These are phyloP conservation scores for Engystomops pustulosus DNA, from an alignment of 2,113 vertebrate species.

Conservation along the genomic window DNA sequence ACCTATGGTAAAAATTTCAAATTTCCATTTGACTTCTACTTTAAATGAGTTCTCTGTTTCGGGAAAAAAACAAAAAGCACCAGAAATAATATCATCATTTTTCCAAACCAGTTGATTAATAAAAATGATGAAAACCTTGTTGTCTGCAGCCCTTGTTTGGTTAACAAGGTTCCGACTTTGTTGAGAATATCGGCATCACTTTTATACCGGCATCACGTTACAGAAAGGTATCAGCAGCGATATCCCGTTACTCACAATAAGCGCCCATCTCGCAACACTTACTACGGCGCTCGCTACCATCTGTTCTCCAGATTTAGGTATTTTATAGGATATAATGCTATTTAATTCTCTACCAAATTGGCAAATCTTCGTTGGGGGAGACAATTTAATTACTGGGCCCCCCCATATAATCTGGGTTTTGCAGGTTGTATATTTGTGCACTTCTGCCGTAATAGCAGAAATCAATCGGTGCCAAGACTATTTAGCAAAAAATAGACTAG, in stretches of 20 bases:
- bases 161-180: no score
- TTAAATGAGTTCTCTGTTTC: no score
- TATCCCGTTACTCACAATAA: constrained; percentile 80
- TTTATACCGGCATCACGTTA: neutral
- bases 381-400: constrained; percentile 87
- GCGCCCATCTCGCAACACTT: constrained; percentile 85
- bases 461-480: constrained; percentile 68
- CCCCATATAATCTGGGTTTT: constrained; percentile 82
- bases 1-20: no score
- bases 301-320: constrained; percentile 83
- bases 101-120: no score
- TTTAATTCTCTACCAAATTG: constrained; percentile 81
- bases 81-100: no score
- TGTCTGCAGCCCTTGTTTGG: no score
- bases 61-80: no score
- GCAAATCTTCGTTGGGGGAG: constrained; percentile 69
- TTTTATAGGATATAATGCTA: constrained; percentile 81
- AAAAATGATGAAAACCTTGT: no score
- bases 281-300: constrained; percentile 81
- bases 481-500: constrained; percentile 74
- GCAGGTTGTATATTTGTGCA: constrained; percentile 70
- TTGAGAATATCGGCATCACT: neutral
- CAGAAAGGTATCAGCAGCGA: constrained; percentile 61
- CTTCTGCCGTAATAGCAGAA: constrained; percentile 60
- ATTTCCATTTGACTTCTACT: no score